A percentile compares a stretch with the other conserved stretches of the same genome.
Conservation (phyloP, 2,888 invertebrate species). For the Hedya salicella region DNA sequence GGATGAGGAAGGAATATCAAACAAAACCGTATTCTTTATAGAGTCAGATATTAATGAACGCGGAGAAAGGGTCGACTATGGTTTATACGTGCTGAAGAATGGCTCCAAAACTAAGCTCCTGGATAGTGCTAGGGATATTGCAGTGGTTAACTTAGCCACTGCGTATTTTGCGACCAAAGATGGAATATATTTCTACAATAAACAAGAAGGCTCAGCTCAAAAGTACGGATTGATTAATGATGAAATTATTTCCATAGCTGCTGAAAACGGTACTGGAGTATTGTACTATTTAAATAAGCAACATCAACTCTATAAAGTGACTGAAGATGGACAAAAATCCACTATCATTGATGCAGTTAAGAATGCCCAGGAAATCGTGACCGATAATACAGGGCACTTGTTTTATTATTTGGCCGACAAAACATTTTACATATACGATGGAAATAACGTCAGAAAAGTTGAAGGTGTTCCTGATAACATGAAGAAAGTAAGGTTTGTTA, state of each 20-base stretch:
- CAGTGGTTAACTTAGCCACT: neutral
- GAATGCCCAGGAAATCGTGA: neutral
- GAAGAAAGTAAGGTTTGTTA: neutral
- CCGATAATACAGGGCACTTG: neutral
- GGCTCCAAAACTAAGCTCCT: slow-evolving; percentile 4
- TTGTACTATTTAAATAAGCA: slow-evolving; percentile 7
- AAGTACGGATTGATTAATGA: slow-evolving; percentile 8
- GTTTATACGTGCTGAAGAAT: neutral
- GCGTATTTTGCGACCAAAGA: slow-evolving; percentile 15
- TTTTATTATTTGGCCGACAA: slow-evolving; percentile 6
- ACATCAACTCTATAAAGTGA: slow-evolving; percentile 9
- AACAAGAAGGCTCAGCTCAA: neutral
- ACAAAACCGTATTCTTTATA: slow-evolving; percentile 9
- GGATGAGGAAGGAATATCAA: neutral
- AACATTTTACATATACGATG: slow-evolving; percentile 15
- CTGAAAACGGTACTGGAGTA: neutral
- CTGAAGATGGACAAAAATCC: neutral
- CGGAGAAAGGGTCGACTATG: slow-evolving; percentile 5
- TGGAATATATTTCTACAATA: slow-evolving; percentile 19
- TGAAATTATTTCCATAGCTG: slow-evolving; percentile 3
- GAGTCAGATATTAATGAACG: neutral
- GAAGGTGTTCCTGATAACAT: neutral
- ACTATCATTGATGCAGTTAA: neutral
- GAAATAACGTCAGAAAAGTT: neutral
- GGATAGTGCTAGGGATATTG: slow-evolving; percentile 7